Conservation (phyloP, 1,140 invertebrate species). For the Caerostris extrusa region DNA sequence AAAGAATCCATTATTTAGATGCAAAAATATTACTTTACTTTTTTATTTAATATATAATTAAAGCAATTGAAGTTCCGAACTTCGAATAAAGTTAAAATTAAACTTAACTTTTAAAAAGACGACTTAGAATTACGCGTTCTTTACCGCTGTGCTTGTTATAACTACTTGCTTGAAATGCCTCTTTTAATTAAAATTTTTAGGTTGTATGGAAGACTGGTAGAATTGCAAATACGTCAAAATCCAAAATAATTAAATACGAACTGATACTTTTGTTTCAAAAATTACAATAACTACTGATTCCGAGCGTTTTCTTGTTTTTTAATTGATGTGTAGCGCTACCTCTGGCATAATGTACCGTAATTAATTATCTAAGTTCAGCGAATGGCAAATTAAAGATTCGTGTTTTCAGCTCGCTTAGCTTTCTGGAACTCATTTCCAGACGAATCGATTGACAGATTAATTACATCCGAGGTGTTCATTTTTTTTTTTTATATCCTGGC, state of each 20-base stretch:
- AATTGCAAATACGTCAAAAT: slow-evolving; percentile 1
- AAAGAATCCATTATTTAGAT: not conserved
- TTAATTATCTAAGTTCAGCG: slow-evolving; percentile 35
- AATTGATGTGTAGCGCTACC: not conserved
- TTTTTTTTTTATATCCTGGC: slow-evolving; percentile 12
- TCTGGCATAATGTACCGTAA: slow-evolving; percentile 28
- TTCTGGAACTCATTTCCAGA: slow-evolving; percentile 4
- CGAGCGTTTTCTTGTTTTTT: slow-evolving; percentile 2
- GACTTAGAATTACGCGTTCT: not conserved
- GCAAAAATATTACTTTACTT: not conserved
- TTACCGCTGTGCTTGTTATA: not conserved
- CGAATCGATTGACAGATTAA: slow-evolving; percentile 46
- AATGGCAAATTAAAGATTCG: slow-evolving; percentile 53
- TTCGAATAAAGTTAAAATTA: not conserved
- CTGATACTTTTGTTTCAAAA: slow-evolving; percentile 19
- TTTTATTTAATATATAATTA: not conserved
- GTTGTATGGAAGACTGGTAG: not conserved
- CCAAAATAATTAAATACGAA: slow-evolving; percentile 7
- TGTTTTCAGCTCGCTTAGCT: slow-evolving; percentile 9
- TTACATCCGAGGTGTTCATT: slow-evolving; percentile 24
- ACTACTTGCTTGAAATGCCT: not conserved
- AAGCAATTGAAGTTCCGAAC: not conserved
- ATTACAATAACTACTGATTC: not conserved
- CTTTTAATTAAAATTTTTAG: not conserved
- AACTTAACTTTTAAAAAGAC: not conserved